phyloP scores from a whole-genome alignment of 2,797 vertebrate species.

The Anableps anableps region DNA sequence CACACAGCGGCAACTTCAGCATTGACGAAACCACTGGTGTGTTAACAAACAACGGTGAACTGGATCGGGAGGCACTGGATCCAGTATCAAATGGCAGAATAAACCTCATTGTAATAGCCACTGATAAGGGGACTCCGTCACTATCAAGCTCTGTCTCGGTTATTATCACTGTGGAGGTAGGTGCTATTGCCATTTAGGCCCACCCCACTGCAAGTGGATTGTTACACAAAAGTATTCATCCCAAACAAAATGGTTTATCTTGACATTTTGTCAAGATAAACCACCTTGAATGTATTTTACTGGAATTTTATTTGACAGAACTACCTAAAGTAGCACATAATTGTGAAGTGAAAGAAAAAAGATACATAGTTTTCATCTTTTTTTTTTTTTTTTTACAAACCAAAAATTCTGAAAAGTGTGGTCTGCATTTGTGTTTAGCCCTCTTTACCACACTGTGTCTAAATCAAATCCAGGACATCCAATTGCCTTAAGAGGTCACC shows the following conservation, averaged over 20 bases:
- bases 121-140: constrained; percentile 81
- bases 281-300: neutral
- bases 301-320: neutral
- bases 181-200: neutral
- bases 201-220: neutral
- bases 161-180: constrained; percentile 86
- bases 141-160: constrained; percentile 70
- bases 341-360: neutral
- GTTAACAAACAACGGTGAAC: constrained; percentile 71
- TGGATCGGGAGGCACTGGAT: constrained; percentile 88
- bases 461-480: neutral
- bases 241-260: too few species aligned
- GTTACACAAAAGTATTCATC: neutral
- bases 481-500: neutral
- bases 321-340: neutral
- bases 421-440: neutral
- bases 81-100: constrained; percentile 74
- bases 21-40: constrained; percentile 74
- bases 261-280: neutral
- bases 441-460: neutral
- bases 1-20: constrained; percentile 86
- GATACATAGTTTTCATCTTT: neutral
- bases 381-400: too few species aligned
- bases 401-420: neutral
- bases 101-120: constrained; percentile 80